Base-by-base conservation (phyloP, 2,888 invertebrate genomes). In the Muscina levida region DNA sequence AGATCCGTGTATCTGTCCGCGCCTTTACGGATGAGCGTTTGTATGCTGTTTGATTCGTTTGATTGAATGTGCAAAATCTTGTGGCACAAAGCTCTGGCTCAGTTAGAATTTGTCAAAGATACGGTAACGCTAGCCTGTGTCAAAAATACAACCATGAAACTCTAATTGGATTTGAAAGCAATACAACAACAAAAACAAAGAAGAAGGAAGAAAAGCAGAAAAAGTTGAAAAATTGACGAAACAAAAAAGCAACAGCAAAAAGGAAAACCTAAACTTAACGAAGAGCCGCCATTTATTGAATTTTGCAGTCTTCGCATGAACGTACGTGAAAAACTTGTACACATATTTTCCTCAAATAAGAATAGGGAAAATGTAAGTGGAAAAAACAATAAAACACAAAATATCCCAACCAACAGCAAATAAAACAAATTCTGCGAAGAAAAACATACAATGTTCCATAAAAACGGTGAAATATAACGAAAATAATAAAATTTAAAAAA, bases 281-380 rank as follows among this genome's bases (percentile, higher is more conserved):
- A 81, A 78, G 71, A 75, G 79, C 79, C 79, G 79, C 79, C 79
- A 74, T 79, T 79, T 79, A 79, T 84, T 84, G 84, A 83, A 82
- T 84, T 84, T 82, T 82, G 74, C 82, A 81, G 82, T 82, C 83
- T 82, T 72, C 74, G 48, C 83, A 74, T 68, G 80, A 82, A 79
- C 76, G 77, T 82, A 83, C 78, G 80, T 84, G 84, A 83, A 83
- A 59, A 59, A 53, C 85, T 87, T 86, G 86, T 86, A 86, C 82
- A 85, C 82, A 84, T 83, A 82, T 84, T 84, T 82, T 78, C 72
- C 66, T 66, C 37, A 2, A 74, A 66, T 67, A 53, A 51, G 57
- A 56, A 53, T 65, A 57, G 82, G 66, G 82, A 84, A 83, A 82
- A 79, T 82, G 80, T 78, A 81, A 85, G 84, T 83, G 83, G n/a